phyloP scores from a whole-genome alignment of 2,797 vertebrate genomes.

The Brotula barbata region DNA sequence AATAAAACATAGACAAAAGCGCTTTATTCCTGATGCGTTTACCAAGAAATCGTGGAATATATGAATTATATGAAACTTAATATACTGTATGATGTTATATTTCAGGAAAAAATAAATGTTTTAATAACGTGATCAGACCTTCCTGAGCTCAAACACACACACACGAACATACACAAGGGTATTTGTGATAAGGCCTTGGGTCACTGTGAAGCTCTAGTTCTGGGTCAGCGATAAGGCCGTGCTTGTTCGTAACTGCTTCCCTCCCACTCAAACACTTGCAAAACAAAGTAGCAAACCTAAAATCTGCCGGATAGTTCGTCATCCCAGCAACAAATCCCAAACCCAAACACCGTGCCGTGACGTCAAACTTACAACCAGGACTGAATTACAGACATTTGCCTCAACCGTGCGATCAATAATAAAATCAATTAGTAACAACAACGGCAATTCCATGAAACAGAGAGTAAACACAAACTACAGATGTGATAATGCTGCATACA shows the following conservation, averaged over 20 bases:
- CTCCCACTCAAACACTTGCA: conserved; percentile 48
- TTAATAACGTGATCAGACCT: background rate
- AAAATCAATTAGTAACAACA: too few relatives aligned
- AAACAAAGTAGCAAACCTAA: conserved; percentile 32
- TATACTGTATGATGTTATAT: background rate
- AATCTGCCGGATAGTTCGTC: conserved; percentile 1
- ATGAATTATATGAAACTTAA: conserved; percentile 15
- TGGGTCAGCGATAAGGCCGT: conserved; percentile 69
- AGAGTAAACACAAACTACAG: too few relatives aligned
- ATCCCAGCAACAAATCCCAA: background rate
- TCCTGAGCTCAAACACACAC: conserved; percentile 21
- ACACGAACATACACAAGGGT: background rate
- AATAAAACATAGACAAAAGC: conserved; percentile 1
- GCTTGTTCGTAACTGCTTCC: conserved; percentile 55
- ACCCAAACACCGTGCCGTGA: conserved; percentile 3
- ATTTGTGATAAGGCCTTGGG: conserved; percentile 61
- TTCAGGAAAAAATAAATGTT: background rate
- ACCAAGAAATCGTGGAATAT: background rate
- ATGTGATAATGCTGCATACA: too few relatives aligned
- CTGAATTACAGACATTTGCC: too few relatives aligned
- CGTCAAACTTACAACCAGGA: too few relatives aligned
- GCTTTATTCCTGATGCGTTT: background rate
- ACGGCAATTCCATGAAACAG: too few relatives aligned
- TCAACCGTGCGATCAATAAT: too few relatives aligned
- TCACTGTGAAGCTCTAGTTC: conserved; percentile 53